Evolutionary conservation across 2,888 invertebrate species (phyloP).

Genomic region (Athripsodes cinereus): DNA sequence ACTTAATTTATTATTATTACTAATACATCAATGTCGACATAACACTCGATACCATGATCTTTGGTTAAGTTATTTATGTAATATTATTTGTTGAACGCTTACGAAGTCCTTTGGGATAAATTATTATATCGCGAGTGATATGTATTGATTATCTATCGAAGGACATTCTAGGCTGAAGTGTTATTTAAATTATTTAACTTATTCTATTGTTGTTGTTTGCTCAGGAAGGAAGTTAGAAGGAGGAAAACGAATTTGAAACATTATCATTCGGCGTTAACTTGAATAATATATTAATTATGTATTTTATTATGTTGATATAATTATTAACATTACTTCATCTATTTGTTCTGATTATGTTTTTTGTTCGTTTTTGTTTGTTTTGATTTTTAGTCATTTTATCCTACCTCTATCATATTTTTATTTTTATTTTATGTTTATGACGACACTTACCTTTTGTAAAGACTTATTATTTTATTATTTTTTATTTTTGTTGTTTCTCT

Average conservation of each 20-base stretch:
- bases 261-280: constrained; percentile 20
- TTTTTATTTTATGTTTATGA: constrained; percentile 20
- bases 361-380: constrained; percentile 18
- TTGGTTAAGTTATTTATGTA: constrained; percentile 18
- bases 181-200: constrained; percentile 23
- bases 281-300: constrained; percentile 4
- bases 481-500: constrained; percentile 19
- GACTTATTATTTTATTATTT: constrained; percentile 13
- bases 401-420: constrained; percentile 26
- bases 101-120: background rate
- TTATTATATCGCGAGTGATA: background rate
- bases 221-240: constrained; percentile 13
- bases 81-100: constrained; percentile 16
- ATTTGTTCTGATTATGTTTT: constrained; percentile 14
- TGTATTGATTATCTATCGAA: background rate
- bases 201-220: constrained; percentile 25
- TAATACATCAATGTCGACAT: constrained; percentile 21
- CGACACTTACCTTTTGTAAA: constrained; percentile 17
- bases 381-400: constrained; percentile 24
- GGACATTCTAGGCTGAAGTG: background rate
- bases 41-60: constrained; percentile 18
- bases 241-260: constrained; percentile 18
- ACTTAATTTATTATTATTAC: background rate
- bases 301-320: constrained; percentile 9
- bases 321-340: constrained; percentile 3